phyloP scores from a whole-genome alignment of 2,113 vertebrate genomes.

The Aepyceros melampus region DNA sequence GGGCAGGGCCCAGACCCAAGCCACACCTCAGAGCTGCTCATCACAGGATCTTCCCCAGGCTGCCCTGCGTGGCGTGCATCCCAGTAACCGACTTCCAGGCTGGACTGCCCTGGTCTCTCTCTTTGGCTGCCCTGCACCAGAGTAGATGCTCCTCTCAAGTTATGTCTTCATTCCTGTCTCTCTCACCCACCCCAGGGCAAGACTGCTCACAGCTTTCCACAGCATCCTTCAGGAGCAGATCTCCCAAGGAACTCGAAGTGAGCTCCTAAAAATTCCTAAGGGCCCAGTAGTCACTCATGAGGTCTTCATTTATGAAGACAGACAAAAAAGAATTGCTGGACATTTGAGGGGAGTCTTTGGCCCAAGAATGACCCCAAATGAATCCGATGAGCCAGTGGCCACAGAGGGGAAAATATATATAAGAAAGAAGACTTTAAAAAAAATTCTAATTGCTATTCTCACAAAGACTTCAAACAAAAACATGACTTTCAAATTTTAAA shows the following conservation, averaged over 20 bases:
- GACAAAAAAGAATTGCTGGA: accelerated
- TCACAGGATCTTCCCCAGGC: neutral
- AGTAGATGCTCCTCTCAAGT: neutral
- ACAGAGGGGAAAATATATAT: neutral
- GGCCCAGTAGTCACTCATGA: neutral
- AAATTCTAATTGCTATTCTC: neutral
- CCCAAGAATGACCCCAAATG: neutral
- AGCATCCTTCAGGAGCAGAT: no score
- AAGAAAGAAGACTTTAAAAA: neutral
- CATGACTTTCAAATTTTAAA: slow-evolving; percentile 1
- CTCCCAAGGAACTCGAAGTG: neutral
- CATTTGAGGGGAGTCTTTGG: neutral
- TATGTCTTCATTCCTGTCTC: neutral
- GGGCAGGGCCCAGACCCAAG: no score
- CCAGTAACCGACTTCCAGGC: neutral
- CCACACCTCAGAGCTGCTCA: neutral
- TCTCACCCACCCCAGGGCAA: neutral
- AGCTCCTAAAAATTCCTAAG: neutral
- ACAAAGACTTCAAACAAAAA: neutral
- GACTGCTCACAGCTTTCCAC: neutral
- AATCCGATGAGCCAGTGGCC: neutral
- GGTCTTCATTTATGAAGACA: neutral
- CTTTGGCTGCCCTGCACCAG: neutral
- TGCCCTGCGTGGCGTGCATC: no score
- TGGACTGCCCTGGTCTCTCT: neutral